A percentile compares a stretch with the other conserved stretches of the same genome.
Conservation (phyloP, 2,888 invertebrate genomes). For the Ectemnius cavifrons region DNA sequence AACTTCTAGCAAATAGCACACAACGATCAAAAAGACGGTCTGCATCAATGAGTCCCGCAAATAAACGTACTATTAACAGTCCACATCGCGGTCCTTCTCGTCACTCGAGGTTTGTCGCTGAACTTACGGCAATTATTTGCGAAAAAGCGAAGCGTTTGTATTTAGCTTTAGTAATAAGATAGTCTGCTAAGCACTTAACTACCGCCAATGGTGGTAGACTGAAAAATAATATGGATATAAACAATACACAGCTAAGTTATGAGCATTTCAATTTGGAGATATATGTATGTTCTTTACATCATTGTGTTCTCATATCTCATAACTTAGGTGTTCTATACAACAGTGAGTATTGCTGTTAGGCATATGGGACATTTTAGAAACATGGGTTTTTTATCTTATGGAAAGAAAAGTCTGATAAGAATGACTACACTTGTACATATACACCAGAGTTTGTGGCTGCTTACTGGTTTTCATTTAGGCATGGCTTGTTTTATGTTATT, state of each 20-base stretch:
- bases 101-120: constrained; percentile 42
- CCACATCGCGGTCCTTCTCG: constrained; percentile 21
- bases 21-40: constrained; percentile 26
- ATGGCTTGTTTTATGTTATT: constrained; percentile 43
- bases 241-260: constrained; percentile 2
- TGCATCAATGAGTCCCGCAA: constrained; percentile 24
- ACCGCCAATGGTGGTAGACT: constrained; percentile 5
- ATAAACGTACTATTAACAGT: constrained; percentile 25
- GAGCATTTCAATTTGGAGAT: neutral
- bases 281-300: too few relatives aligned
- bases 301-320: constrained; percentile 12
- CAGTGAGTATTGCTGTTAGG: constrained; percentile 21
- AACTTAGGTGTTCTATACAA: constrained; percentile 18
- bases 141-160: neutral
- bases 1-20: constrained; percentile 18
- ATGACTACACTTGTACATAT: neutral
- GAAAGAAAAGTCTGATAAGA: neutral
- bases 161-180: constrained; percentile 18
- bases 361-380: neutral
- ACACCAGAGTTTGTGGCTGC: too few relatives aligned
- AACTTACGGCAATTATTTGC: constrained; percentile 14
- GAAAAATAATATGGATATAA: constrained; percentile 17
- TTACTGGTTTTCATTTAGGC: constrained; percentile 23
- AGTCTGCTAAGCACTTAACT: neutral
- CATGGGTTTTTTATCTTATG: neutral